Conservation (phyloP, 2,888 invertebrate species). For the Drosophila mayaguana region DNA sequence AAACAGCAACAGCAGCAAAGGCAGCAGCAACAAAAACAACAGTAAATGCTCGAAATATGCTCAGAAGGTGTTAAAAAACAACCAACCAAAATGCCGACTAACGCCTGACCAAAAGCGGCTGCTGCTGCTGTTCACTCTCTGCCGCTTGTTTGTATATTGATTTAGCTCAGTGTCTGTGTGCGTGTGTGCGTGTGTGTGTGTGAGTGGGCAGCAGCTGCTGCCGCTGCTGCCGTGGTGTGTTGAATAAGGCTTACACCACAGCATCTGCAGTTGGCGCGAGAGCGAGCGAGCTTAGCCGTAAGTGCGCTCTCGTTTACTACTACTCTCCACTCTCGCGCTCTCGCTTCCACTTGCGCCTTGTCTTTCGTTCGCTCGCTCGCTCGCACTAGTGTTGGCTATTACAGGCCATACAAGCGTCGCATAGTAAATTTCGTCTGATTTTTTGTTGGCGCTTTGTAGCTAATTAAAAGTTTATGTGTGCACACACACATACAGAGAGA, state of each 20-base stretch:
- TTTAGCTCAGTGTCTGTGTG: conserved; percentile 43
- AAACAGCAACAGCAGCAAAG: conserved; percentile 25
- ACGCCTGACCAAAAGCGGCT: conserved; percentile 42
- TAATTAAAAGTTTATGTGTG: conserved; percentile 76
- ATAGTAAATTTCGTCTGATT: conserved; percentile 57
- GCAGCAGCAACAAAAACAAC: not conserved
- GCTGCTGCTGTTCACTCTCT: conserved; percentile 21
- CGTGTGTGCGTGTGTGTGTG: conserved; percentile 16
- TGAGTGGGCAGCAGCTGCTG: conserved; percentile 27
- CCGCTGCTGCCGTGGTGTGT: conserved; percentile 59
- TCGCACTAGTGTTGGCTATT: conserved; percentile 12
- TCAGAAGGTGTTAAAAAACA: conserved; percentile 69
- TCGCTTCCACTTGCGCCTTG: no score
- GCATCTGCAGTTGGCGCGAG: conserved; percentile 15
- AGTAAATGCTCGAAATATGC: conserved; percentile 28
- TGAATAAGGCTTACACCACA: conserved; percentile 68
- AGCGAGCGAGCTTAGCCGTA: conserved; percentile 11
- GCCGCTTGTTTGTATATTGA: conserved; percentile 64
- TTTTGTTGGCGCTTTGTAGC: conserved; percentile 76
- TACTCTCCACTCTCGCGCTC: not conserved
- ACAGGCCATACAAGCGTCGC: conserved; percentile 38
- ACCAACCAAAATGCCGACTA: conserved; percentile 75
- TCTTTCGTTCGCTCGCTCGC: not conserved
- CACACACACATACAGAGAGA: conserved; percentile 23
- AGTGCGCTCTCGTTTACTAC: conserved; percentile 10